Base-by-base conservation (phyloP, 2,113 vertebrate genomes). In the Amblyornis subalaris region DNA sequence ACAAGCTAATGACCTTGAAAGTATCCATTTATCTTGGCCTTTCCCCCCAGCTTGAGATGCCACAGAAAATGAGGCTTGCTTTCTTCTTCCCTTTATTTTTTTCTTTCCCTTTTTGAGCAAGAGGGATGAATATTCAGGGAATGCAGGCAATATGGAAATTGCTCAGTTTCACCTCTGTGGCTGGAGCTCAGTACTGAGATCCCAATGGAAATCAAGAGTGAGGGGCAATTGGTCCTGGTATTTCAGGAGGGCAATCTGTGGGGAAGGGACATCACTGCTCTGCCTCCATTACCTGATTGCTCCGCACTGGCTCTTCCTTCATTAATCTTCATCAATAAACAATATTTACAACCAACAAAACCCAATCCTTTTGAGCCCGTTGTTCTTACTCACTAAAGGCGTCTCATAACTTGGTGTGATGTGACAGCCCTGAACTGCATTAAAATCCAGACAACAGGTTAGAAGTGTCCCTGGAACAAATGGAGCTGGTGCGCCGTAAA, bases 1-100 rank as follows among this genome's bases (percentile, higher is more conserved):
- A 95, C 92, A 92, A 97, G 96, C 91, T 98, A 97, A 98, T 97
- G 97, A 97, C 97, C 97, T 98, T 97, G 97, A 98, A 97, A 95
- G 94, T 96, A 97, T 95, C 96, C 96, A 98, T 98, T 98, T 98
- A 97, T 97, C 97, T 97, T 44, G 70, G 96, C 96, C 96, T 98
- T 97, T 97, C 60, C 90, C 93, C 97, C 90, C 96, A 88, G 38
- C 90, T 95, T 96, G 97, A 97, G 96, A 96, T 95, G 96, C 91
- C 97, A 96, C 88, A 81, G 91, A 92, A 97, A 94, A 95, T 90
- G 77, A 97, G 89, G 40, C 72, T 93, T 90, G 36, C 88, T 97
- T 91, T 96, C 91, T 96, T 94, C 71, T 92, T 93, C 77, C 73
- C 60, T 83, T 96, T 67, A 19, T 81, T 78, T 88, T 88, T 71